phyloP scores from a whole-genome alignment of 2,113 vertebrate genomes.

The Gobio gobio region DNA sequence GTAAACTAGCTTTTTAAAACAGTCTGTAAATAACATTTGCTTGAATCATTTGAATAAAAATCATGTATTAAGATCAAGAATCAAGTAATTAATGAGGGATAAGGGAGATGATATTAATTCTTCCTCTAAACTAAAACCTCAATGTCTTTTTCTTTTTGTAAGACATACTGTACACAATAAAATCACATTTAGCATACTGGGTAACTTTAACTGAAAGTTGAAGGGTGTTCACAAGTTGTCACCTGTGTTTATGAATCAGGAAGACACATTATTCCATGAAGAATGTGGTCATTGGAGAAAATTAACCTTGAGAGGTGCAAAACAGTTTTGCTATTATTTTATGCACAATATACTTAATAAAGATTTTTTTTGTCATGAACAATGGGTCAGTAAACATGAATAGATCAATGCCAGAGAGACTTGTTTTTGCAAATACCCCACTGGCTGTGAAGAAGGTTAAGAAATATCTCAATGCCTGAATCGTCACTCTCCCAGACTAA shows the following conservation, averaged over 20 bases:
- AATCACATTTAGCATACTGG: background rate
- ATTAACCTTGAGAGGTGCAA: background rate
- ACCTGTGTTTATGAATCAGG: background rate
- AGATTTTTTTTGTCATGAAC: background rate
- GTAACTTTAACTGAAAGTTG: background rate
- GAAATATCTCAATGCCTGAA: background rate
- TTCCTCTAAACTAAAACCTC: background rate
- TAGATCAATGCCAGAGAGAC: background rate
- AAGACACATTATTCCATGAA: background rate
- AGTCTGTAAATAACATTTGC: background rate
- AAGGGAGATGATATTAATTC: background rate
- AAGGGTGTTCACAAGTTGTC: background rate
- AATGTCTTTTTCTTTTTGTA: background rate
- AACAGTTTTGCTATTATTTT: background rate
- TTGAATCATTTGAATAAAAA: background rate
- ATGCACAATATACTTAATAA: background rate
- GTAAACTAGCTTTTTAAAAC: background rate
- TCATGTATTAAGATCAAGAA: background rate
- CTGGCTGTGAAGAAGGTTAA: conserved; percentile 6
- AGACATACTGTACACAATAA: background rate
- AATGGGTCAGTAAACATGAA: background rate
- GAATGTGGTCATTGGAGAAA: background rate
- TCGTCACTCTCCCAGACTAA: background rate
- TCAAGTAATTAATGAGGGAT: background rate
- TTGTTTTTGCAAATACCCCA: background rate